Evolutionary conservation across 2,113 vertebrate species (phyloP), one percentile per base, ranked within the genome.

Genomic region (Chlorodrepanis virens): DNA sequence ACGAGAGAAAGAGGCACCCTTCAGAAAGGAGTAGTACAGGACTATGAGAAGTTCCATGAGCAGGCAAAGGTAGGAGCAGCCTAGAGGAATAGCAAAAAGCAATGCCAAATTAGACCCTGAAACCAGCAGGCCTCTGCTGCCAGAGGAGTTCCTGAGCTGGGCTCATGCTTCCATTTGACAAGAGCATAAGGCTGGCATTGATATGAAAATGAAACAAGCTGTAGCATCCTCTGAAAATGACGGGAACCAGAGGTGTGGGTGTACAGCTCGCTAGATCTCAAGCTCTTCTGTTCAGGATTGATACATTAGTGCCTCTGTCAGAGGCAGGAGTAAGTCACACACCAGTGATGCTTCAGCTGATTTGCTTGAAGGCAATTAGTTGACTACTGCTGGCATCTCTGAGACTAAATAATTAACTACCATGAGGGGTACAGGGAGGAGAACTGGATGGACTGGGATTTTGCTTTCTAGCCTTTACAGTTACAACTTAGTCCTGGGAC

Each of bases 201-300:
- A 76, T 79, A 39, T 13, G 53, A 71, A 97, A 81, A 77, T 70
- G 89, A 81, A 92, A 83, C 44, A 54, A 67, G 68, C 91, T 75
- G 56, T 83, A 60, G 81, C 56, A 70, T 86, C 67, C 63, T 87
- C 56, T 57, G 78, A 56, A 94, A 87, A 76, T 78, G 95, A 71
- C 80, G 84, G 84, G 61, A 94, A 49, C 63, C 75, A 88, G 75
- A 87, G 60, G 65, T 82, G 87, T 89, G 91, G 89, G 94, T 65
- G 89, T 96, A 16, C 33, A 91, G 69, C 89, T 92, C 0, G 0
- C 72, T 89, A 5, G 44, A 47, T 91, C 76, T 69, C 84, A 84
- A 89, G 60, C 65, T 82, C 18, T 64, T 82, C 0, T 28, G 23
- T 50, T 80, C 37, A 11, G 52, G 86, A 57, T 83, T 84, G 87